Evolutionary conservation across 2,797 vertebrate species (phyloP).

Genomic region (Peromyscus melanophrys): DNA sequence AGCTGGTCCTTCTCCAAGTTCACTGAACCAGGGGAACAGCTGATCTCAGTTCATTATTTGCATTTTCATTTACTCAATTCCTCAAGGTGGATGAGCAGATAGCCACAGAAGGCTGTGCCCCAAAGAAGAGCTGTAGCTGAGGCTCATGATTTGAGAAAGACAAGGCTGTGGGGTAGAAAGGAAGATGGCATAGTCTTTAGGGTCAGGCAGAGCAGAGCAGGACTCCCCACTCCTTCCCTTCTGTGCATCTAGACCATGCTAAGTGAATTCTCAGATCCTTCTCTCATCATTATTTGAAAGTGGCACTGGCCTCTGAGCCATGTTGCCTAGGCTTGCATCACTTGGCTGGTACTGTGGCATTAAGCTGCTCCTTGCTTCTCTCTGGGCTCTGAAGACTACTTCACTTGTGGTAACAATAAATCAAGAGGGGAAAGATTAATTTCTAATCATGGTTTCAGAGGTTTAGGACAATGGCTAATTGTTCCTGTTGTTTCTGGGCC

Average conservation of each 20-base stretch:
- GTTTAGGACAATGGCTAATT: neutral
- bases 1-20: constrained; percentile 33
- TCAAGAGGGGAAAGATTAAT: neutral
- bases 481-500: neutral
- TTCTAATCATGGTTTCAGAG: neutral
- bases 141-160: accelerated
- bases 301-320: neutral
- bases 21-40: neutral
- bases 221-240: neutral
- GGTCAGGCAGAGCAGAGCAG: neutral
- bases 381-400: neutral
- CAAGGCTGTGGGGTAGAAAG: too few relatives aligned
- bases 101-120: neutral
- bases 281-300: neutral
- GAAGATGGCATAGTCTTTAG: neutral
- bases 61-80: constrained; percentile 3
- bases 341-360: neutral
- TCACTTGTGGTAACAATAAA: neutral
- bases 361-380: neutral
- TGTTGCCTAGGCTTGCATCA: neutral
- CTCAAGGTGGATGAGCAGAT: neutral
- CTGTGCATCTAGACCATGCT: neutral
- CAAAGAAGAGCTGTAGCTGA: neutral
- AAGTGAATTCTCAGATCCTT: neutral
- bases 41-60: constrained; percentile 41